Conservation (phyloP, 2,888 invertebrate species). For the Lepidocyrtoides sp. region DNA sequence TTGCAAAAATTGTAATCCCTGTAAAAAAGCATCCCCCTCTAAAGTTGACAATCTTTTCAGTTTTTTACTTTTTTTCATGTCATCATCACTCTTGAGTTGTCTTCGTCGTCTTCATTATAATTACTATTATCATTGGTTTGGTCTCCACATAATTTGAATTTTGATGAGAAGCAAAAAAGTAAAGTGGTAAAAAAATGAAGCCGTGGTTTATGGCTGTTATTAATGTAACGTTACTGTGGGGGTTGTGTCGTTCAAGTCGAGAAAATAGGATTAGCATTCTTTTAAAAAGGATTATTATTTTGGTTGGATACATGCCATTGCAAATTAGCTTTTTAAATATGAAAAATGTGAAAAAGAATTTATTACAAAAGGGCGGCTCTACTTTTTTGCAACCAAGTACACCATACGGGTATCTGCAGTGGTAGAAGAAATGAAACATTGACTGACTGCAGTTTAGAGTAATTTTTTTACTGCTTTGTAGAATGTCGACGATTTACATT, state of each 20-base stretch:
- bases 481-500: too few relatives aligned
- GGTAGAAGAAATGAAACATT: too few relatives aligned
- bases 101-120: neutral
- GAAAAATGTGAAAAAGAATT: too few relatives aligned
- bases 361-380: too few relatives aligned
- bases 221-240: neutral
- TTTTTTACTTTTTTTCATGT: neutral
- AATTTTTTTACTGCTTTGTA: too few relatives aligned
- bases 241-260: neutral
- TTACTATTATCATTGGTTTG: neutral
- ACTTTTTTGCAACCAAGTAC: too few relatives aligned
- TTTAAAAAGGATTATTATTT: neutral
- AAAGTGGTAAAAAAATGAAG: neutral
- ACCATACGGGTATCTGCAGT: too few relatives aligned
- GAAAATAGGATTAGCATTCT: neutral
- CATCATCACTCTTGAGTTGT: too few relatives aligned
- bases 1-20: too few relatives aligned
- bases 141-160: neutral
- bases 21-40: too few relatives aligned
- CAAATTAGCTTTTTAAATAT: neutral
- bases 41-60: neutral
- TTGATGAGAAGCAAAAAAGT: neutral
- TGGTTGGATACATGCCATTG: neutral
- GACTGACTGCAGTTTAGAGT: too few relatives aligned
- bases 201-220: neutral